Conservation (phyloP, 2,888 invertebrate species). For the Maniola hyperantus region DNA sequence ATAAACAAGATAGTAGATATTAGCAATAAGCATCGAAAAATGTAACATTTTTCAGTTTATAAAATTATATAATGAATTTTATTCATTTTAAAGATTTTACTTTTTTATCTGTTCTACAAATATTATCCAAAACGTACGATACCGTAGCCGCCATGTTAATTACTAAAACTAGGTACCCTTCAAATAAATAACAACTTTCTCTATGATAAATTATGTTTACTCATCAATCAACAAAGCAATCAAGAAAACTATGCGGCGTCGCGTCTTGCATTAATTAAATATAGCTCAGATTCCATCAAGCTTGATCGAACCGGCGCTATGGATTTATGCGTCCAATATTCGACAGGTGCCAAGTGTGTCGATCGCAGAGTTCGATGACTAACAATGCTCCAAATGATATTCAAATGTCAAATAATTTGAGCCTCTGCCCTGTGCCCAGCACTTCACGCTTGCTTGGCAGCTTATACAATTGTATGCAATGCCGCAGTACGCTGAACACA, state of each 20-base stretch:
- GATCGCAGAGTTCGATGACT: conserved; percentile 80
- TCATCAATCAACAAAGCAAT: conserved; percentile 47
- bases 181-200: conserved; percentile 1
- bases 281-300: conserved; percentile 80
- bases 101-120: too few relatives aligned
- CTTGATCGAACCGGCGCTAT: conserved; percentile 76
- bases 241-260: conserved; percentile 75
- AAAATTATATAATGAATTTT: too few relatives aligned
- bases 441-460: conserved; percentile 42
- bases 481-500: conserved; percentile 20
- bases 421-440: conserved; percentile 59
- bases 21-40: too few relatives aligned
- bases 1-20: too few relatives aligned
- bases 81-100: too few relatives aligned
- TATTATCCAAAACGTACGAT: too few relatives aligned
- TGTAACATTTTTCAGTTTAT: too few relatives aligned
- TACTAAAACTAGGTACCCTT: neutral
- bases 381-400: conserved; percentile 81
- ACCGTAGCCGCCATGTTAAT: too few relatives aligned
- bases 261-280: conserved; percentile 77
- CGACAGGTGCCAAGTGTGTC: conserved; percentile 84
- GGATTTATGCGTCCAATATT: conserved; percentile 82
- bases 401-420: conserved; percentile 82
- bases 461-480: conserved; percentile 36
- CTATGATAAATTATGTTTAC: conserved; percentile 15